phyloP scores from a whole-genome alignment of 2,888 invertebrate species.

The Ophraella communa region DNA sequence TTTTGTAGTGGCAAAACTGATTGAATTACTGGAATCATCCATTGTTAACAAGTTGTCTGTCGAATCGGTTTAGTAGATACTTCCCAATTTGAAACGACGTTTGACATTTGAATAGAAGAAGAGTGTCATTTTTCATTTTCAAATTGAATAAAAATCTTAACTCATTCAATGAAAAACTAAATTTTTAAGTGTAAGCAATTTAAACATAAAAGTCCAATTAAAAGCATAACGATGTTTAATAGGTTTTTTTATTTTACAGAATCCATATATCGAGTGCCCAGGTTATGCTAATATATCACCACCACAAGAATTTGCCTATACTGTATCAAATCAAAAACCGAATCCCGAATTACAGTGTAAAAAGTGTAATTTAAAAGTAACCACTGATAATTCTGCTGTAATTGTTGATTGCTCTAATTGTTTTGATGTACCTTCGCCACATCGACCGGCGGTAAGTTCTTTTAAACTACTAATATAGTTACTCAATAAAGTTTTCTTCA shows the following conservation, averaged over 20 bases:
- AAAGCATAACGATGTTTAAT: not conserved
- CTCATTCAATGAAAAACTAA: not conserved
- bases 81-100: not conserved
- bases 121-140: not conserved
- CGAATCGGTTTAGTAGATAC: not conserved
- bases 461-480: constrained; percentile 7
- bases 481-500: constrained; percentile 31
- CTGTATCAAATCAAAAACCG: constrained; percentile 28
- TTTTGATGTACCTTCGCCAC: constrained; percentile 43
- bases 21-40: too few relatives aligned
- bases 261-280: constrained; percentile 41
- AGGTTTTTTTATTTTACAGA: too few relatives aligned
- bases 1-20: too few relatives aligned
- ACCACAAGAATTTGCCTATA: constrained; percentile 27
- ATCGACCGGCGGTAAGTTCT: constrained; percentile 35
- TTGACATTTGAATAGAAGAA: not conserved
- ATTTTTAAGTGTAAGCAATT: not conserved
- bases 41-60: too few relatives aligned
- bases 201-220: not conserved
- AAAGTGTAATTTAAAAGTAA: constrained; percentile 53
- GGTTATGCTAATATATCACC: constrained; percentile 32
- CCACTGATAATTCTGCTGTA: constrained; percentile 48
- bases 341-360: constrained; percentile 46
- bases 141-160: not conserved
- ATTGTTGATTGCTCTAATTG: constrained; percentile 53